Evolutionary conservation across 30 jellyfish, hydroid and myxozoan genomes (phyloP).

Genomic region (Turritopsis dohrnii): DNA sequence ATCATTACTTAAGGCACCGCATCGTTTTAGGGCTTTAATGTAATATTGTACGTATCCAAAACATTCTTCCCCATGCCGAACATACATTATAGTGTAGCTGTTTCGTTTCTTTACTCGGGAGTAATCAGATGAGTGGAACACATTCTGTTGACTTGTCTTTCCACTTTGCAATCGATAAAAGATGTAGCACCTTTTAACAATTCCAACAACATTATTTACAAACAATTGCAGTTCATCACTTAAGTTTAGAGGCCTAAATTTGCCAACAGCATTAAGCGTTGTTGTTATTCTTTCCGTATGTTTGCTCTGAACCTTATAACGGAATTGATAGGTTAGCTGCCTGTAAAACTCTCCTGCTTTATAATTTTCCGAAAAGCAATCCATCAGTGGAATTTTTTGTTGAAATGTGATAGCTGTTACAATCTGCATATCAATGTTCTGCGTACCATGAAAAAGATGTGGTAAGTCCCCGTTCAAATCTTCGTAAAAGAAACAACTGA

Average conservation of each 20-base stretch:
- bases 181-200: background rate
- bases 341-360: background rate
- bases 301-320: background rate
- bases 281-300: background rate
- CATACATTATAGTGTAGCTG: background rate
- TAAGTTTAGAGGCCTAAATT: background rate
- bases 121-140: background rate
- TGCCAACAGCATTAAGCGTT: background rate
- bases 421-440: background rate
- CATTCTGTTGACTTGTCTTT: background rate
- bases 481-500: background rate
- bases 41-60: background rate
- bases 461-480: background rate
- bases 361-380: too few relatives aligned
- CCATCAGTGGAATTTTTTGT: constrained; percentile 8
- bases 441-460: background rate
- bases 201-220: background rate
- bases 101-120: background rate
- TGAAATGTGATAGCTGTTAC: background rate
- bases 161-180: too few relatives aligned
- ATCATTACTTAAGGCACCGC: too few relatives aligned
- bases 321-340: background rate
- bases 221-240: background rate
- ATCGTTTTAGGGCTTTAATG: too few relatives aligned
- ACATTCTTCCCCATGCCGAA: background rate